Evolutionary conservation across 2,888 invertebrate species (phyloP).

Genomic region (Corythucha ciliata): DNA sequence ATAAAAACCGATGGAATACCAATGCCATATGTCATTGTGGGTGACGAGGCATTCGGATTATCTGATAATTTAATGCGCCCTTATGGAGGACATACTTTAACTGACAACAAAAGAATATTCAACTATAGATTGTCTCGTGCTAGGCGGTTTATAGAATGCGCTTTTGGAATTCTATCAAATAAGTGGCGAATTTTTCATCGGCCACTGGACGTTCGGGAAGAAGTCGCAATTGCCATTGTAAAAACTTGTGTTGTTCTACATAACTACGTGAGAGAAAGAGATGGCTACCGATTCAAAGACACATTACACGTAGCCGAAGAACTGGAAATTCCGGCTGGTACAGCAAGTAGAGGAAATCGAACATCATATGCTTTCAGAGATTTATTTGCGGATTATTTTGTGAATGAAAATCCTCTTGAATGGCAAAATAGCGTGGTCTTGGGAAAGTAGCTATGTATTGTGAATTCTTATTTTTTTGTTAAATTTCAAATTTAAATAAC

Average conservation of each 20-base stretch:
- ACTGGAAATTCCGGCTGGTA: too few relatives aligned
- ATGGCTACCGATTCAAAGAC: constrained; percentile 14
- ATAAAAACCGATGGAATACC: too few relatives aligned
- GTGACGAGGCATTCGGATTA: constrained; percentile 36
- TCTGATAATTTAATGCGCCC: constrained; percentile 33
- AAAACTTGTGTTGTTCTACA: constrained; percentile 22
- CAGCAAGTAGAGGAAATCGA: too few relatives aligned
- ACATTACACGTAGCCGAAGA: not conserved
- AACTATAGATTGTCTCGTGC: constrained; percentile 35
- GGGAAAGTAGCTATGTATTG: too few relatives aligned
- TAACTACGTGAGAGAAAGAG: constrained; percentile 21
- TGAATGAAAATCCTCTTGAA: too few relatives aligned
- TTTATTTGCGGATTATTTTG: too few relatives aligned
- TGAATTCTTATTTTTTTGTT: too few relatives aligned
- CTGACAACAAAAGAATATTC: constrained; percentile 33
- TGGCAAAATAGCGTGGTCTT: too few relatives aligned
- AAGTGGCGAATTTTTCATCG: constrained; percentile 40
- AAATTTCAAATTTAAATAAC: too few relatives aligned
- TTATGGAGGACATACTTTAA: constrained; percentile 32
- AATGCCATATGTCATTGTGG: constrained; percentile 36
- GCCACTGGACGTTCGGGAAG: constrained; percentile 34
- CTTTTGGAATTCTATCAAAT: constrained; percentile 37
- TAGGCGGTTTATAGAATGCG: constrained; percentile 33
- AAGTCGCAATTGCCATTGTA: constrained; percentile 15
- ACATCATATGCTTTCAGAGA: too few relatives aligned